A percentile compares a stretch with the other conserved stretches of the same genome.
phyloP scores from a whole-genome alignment of 2,888 invertebrate species.

The Phengaris alcon region DNA sequence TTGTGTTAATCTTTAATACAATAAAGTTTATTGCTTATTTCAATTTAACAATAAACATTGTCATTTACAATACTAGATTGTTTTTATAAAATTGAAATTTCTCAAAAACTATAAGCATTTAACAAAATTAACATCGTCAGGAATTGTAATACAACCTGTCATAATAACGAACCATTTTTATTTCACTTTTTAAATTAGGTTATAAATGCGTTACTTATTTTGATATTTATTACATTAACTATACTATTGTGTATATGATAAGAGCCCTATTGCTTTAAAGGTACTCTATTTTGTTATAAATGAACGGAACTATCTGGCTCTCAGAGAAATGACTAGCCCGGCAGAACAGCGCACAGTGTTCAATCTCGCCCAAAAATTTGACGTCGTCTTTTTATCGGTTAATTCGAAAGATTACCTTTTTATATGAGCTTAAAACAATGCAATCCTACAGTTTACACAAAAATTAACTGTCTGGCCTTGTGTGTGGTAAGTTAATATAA shows the following conservation, averaged over 20 bases:
- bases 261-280: constrained; percentile 15
- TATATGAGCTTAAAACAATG: no score
- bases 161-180: background rate
- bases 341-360: no score
- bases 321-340: no score
- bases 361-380: no score
- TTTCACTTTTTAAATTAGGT: background rate
- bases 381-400: no score
- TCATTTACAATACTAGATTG: background rate
- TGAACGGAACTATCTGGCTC: no score
- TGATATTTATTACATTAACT: constrained; percentile 21
- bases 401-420: no score
- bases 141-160: background rate
- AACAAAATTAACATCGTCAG: background rate
- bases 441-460: no score
- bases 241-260: constrained; percentile 15
- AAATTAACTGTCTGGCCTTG: no score
- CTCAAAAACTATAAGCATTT: no score
- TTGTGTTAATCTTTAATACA: background rate
- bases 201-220: constrained; percentile 13
- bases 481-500: no score
- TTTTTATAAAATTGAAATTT: background rate
- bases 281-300: background rate
- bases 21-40: background rate
- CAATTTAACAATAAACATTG: background rate